Conservation (phyloP, 1,140 invertebrate species). For the Bursaphelenchus mucronatus region DNA sequence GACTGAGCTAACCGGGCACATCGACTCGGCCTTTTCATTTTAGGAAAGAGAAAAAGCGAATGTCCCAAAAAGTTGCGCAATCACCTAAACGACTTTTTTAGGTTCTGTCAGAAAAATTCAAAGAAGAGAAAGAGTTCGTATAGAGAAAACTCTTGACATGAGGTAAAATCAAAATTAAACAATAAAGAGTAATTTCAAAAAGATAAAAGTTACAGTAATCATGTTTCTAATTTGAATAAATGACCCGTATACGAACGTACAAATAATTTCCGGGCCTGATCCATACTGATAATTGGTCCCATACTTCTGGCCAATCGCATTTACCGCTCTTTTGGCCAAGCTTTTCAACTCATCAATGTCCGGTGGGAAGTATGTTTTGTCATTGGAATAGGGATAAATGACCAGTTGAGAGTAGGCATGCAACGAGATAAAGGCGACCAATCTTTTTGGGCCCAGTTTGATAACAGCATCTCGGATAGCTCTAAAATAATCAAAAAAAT, state of each 20-base stretch:
- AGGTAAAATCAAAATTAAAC: too few species aligned
- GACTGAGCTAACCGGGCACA: conserved; percentile 58
- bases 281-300: conserved; percentile 55
- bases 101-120: too few species aligned
- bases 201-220: too few species aligned
- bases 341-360: conserved; percentile 54
- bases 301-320: conserved; percentile 52
- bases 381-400: conserved; percentile 55
- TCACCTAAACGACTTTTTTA: too few species aligned
- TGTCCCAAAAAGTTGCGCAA: too few species aligned
- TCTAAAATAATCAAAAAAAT: conserved; percentile 26
- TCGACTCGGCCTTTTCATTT: too few species aligned
- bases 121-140: too few species aligned
- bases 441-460: conserved; percentile 39
- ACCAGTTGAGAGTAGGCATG: conserved; percentile 49
- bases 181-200: too few species aligned
- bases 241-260: conserved; percentile 24
- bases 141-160: too few species aligned
- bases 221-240: too few species aligned
- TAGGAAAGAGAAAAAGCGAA: too few species aligned
- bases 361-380: conserved; percentile 45
- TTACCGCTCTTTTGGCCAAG: conserved; percentile 48
- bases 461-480: conserved; percentile 53
- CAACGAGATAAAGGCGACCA: conserved; percentile 54
- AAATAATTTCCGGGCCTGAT: conserved; percentile 59